Percentiles rank a stretch among this genome's conserved stretches.
Conservation (phyloP, 2,113 vertebrate species). For the Lophura nycthemera region DNA sequence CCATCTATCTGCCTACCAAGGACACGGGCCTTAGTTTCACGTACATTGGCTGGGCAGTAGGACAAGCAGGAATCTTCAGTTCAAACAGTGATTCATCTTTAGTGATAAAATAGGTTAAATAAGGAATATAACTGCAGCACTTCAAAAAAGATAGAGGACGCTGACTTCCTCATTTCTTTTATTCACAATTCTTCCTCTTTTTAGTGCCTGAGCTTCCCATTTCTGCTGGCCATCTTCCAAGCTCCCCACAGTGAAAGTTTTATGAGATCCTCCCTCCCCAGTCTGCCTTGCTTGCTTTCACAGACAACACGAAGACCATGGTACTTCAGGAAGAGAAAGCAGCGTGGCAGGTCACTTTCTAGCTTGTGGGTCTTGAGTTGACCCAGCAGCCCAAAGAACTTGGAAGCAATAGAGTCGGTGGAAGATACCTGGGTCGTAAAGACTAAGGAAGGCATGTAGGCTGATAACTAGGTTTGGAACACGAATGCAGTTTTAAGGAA, state of each 20-base stretch:
- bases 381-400: background rate
- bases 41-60: background rate
- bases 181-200: background rate
- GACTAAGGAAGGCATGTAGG: background rate
- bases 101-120: background rate
- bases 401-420: background rate
- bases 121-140: background rate
- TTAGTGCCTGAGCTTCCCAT: background rate
- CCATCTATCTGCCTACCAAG: constrained; percentile 28
- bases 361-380: background rate
- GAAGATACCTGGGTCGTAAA: background rate
- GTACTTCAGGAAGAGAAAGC: background rate
- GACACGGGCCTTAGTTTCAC: background rate
- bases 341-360: background rate
- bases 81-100: background rate
- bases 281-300: background rate
- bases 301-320: background rate
- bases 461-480: background rate
- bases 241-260: background rate
- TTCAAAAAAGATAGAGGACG: background rate
- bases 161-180: background rate
- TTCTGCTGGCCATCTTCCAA: background rate
- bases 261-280: background rate
- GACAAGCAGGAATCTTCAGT: background rate
- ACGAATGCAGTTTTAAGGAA: background rate